phyloP scores from a whole-genome alignment of 2,113 vertebrate species.

The Caranx melampygus region DNA sequence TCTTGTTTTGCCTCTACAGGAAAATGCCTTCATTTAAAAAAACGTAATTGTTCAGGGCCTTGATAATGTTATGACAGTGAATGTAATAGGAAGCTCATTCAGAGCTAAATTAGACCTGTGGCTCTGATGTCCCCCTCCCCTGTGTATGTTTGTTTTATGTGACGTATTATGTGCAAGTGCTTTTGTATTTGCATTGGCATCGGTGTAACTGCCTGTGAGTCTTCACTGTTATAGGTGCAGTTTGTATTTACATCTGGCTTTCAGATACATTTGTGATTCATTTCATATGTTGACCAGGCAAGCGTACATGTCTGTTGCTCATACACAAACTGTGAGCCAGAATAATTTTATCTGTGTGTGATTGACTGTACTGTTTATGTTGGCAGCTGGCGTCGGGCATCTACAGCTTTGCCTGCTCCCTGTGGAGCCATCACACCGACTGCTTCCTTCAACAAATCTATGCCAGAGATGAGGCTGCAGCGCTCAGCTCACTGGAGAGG shows the following conservation, averaged over 20 bases:
- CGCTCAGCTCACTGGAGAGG: conserved; percentile 92
- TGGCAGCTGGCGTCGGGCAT: conserved; percentile 94
- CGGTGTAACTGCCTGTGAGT: not conserved
- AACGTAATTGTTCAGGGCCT: conserved; percentile 48
- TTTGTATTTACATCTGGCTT: not conserved
- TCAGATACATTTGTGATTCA: not conserved
- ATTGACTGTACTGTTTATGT: conserved; percentile 58
- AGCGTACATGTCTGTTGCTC: conserved; percentile 3
- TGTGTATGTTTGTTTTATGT: conserved; percentile 24
- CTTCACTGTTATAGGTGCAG: not conserved
- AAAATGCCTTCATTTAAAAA: conserved; percentile 31
- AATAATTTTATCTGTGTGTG: conserved; percentile 36
- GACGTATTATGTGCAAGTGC: conserved; percentile 18
- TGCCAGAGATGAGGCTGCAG: conserved; percentile 85
- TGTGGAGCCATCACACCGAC: conserved; percentile 98
- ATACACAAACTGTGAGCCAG: conserved; percentile 20
- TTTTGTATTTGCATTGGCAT: conserved; percentile 22
- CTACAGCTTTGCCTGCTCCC: conserved; percentile 95
- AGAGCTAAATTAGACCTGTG: conserved; percentile 39
- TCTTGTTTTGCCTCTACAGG: conserved; percentile 46
- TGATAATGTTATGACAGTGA: conserved; percentile 43
- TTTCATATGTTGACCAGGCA: not conserved
- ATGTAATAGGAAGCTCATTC: conserved; percentile 49
- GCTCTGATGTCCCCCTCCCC: conserved; percentile 29
- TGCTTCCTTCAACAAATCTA: conserved; percentile 93